Evolutionary conservation across 2,113 vertebrate species (phyloP), one percentile per base, ranked within the genome.

Genomic region (Nothocercus nigrocapillus): DNA sequence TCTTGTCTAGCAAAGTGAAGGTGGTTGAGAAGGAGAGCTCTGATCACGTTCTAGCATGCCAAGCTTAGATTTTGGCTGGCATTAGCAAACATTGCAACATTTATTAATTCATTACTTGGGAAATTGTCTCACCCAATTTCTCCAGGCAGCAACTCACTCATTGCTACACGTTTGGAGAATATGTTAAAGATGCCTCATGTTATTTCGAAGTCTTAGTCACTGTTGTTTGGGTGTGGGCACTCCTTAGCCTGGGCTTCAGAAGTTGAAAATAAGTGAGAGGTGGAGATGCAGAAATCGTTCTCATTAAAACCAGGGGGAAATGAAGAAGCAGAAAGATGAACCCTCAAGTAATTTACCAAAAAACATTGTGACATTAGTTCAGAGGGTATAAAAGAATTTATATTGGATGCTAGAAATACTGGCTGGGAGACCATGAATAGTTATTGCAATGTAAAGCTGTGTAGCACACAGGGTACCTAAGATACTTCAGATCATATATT

Each of bases 121-220:
- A 97, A 97, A 97, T 96, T 73, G 83, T 97, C 94, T 97, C 95
- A 96, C 94, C 95, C 83, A 89, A 53, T 97, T 96, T 97, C 96
- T 97, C 93, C 69, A 85, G 96, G 96, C 97, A 95, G 96, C 94
- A 94, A 64, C 94, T 95, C 95, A 94, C 78, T 96, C 78, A 78
- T 97, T 97, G 96, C 96, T 96, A 96, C 94, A 96, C 82, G 0
- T 90, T 96, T 88, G 64, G 74, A 93, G 96, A 93, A 80, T 87
- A 96, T 93, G 93, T 85, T 90, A 82, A 89, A 74, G 88, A 96
- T 90, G 96, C 54, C 85, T 97, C 76, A 81, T 91, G 90, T 87
- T 95, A 92, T 97, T 97, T 95, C 91, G 89, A 85, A 82, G 84
- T 80, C 96, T 95, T 96, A 96, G 78, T 95, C 95, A 96, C 51